Evolutionary conservation across 2,888 invertebrate genomes (phyloP).

Genomic region (Carcina quercana): DNA sequence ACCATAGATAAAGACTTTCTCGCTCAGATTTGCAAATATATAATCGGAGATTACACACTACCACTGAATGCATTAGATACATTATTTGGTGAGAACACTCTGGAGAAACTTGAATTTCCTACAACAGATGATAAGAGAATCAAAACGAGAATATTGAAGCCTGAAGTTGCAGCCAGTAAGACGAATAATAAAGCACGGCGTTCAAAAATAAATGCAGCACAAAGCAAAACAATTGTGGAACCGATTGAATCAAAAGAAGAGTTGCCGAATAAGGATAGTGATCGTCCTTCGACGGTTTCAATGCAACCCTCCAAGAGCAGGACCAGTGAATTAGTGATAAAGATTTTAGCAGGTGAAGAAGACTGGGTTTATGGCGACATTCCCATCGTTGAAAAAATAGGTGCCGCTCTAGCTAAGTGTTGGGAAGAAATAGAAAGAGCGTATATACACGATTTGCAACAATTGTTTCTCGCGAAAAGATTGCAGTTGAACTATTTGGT

Average conservation of each 20-base stretch:
- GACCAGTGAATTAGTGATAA: slow-evolving; percentile 29
- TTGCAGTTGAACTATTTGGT: slow-evolving; percentile 67
- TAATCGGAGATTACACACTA: slow-evolving; percentile 53
- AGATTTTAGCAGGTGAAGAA: slow-evolving; percentile 53
- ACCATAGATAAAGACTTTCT: slow-evolving; percentile 69
- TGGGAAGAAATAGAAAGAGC: slow-evolving; percentile 69
- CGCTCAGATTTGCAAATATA: slow-evolving; percentile 61
- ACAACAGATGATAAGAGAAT: slow-evolving; percentile 44
- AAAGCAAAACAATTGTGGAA: slow-evolving; percentile 40
- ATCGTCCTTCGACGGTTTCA: slow-evolving; percentile 22
- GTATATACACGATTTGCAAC: slow-evolving; percentile 69
- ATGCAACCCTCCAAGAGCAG: slow-evolving; percentile 24
- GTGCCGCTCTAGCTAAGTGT: slow-evolving; percentile 52
- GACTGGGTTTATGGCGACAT: slow-evolving; percentile 63
- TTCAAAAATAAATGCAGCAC: too few relatives aligned
- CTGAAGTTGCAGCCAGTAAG: slow-evolving; percentile 35
- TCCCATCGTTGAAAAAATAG: slow-evolving; percentile 43
- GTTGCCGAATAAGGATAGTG: slow-evolving; percentile 22
- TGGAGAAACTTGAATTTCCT: slow-evolving; percentile 47
- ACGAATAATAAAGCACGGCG: slow-evolving; percentile 40
- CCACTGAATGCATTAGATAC: slow-evolving; percentile 41
- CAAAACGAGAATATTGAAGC: slow-evolving; percentile 51
- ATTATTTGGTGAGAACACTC: slow-evolving; percentile 56
- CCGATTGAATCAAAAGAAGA: slow-evolving; percentile 29
- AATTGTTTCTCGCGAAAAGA: slow-evolving; percentile 74